These are phyloP conservation scores for Astropecten irregularis DNA, from an alignment of 53 echinoderm and acorn worm species.

Conservation along the genomic window DNA sequence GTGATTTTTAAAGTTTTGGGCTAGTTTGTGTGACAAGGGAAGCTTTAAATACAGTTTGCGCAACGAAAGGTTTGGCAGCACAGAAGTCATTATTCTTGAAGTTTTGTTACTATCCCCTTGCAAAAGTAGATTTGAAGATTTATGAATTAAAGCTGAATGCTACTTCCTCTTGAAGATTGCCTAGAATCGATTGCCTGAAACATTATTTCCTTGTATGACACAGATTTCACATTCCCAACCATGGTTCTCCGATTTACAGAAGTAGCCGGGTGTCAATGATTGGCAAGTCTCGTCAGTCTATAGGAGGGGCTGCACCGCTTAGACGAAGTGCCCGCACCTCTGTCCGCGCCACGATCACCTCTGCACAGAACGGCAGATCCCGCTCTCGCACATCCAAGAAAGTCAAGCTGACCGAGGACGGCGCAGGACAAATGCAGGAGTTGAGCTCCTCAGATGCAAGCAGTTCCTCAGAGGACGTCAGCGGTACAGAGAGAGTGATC, in stretches of 20 bases:
- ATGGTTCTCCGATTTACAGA: not conserved
- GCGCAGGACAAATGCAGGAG: not conserved
- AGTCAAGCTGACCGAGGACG: constrained; percentile 8
- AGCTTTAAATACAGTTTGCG: too few species aligned
- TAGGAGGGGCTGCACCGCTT: not conserved
- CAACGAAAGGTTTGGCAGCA: too few species aligned
- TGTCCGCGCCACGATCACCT: constrained; percentile 10
- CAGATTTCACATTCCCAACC: too few species aligned
- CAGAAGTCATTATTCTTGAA: too few species aligned
- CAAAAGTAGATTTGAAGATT: too few species aligned
- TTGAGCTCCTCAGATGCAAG: constrained; percentile 1
- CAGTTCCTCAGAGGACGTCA: constrained; percentile 1
- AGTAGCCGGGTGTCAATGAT: constrained; percentile 23
- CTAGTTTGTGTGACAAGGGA: too few species aligned
- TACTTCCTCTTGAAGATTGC: too few species aligned
- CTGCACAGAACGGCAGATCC: not conserved
- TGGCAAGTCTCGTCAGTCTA: constrained; percentile 1
- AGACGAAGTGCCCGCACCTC: constrained; percentile 34
- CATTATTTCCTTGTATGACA: too few species aligned
- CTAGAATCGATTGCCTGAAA: too few species aligned
- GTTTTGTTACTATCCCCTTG: too few species aligned
- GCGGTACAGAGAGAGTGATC: not conserved
- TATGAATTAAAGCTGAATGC: too few species aligned
- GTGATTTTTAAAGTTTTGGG: too few species aligned
- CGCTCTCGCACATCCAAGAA: constrained; percentile 20